phyloP scores from a whole-genome alignment of 1,140 invertebrate genomes.

The Calliopsis andreniformis region DNA sequence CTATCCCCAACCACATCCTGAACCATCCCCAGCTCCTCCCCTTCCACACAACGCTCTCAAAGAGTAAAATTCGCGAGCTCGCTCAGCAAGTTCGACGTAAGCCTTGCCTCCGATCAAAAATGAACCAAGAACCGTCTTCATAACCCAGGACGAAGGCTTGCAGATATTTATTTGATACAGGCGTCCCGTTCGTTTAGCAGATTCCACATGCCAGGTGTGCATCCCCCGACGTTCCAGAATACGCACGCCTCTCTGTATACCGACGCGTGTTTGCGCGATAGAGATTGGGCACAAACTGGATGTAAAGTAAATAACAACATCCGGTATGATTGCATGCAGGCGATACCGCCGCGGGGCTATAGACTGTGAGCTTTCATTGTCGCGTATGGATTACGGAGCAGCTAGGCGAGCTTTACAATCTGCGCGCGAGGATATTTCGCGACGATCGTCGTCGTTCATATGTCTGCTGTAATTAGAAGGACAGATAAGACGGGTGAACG shows the following conservation, averaged over 20 bases:
- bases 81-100: too few relatives aligned
- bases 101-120: too few relatives aligned
- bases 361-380: slow-evolving; percentile 46
- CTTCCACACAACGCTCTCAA: too few relatives aligned
- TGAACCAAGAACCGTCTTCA: too few relatives aligned
- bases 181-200: slow-evolving; percentile 5
- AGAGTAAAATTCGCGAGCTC: too few relatives aligned
- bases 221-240: slow-evolving; percentile 13
- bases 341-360: slow-evolving; percentile 33
- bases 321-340: slow-evolving; percentile 52
- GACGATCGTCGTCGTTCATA: background rate
- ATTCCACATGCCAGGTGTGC: background rate
- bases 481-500: background rate
- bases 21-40: too few relatives aligned
- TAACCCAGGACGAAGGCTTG: too few relatives aligned
- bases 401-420: slow-evolving; percentile 30
- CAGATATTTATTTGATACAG: slow-evolving; percentile 15
- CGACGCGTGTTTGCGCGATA: slow-evolving; percentile 41
- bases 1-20: too few relatives aligned
- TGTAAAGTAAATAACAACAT: slow-evolving; percentile 66
- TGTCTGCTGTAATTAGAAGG: slow-evolving; percentile 23
- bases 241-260: background rate
- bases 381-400: slow-evolving; percentile 36
- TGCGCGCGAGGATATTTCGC: slow-evolving; percentile 11
- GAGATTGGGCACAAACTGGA: slow-evolving; percentile 55